phyloP scores from a whole-genome alignment of 2,888 invertebrate species.

The Minunthozetes semirufus region DNA sequence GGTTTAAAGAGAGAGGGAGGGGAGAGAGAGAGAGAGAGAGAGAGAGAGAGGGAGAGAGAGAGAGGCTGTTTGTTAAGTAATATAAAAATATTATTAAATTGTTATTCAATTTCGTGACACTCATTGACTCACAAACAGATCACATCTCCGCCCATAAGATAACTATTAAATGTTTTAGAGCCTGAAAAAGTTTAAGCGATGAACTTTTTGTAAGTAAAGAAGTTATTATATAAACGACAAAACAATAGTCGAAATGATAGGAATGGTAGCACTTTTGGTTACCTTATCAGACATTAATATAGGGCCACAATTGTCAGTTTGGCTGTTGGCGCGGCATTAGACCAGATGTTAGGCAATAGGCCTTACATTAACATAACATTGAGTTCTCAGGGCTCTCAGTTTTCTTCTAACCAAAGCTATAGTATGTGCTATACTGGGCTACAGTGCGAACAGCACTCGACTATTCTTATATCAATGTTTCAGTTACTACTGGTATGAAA shows the following conservation, averaged over 20 bases:
- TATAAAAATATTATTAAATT: constrained; percentile 20
- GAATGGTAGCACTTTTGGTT: constrained; percentile 23
- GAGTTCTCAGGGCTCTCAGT: neutral
- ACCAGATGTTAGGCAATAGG: neutral
- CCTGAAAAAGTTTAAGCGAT: constrained; percentile 11
- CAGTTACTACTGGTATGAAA: constrained; percentile 13
- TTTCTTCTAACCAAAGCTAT: neutral
- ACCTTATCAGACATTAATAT: constrained; percentile 27
- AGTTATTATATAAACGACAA: constrained; percentile 29
- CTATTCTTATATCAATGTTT: constrained; percentile 25
- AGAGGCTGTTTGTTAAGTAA: constrained; percentile 2
- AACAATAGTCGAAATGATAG: constrained; percentile 31
- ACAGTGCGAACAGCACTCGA: constrained; percentile 2
- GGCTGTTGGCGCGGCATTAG: neutral
- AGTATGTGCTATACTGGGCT: neutral
- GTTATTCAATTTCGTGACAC: constrained; percentile 31
- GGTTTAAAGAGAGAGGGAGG: neutral
- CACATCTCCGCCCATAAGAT: constrained; percentile 20
- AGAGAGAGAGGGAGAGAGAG: neutral
- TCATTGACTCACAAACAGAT: neutral
- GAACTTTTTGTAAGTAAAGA: constrained; percentile 7
- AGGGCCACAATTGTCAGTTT: constrained; percentile 22
- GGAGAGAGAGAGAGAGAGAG: neutral
- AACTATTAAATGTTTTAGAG: constrained; percentile 30
- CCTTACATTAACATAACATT: neutral